Evolutionary conservation across 2,113 vertebrate species (phyloP).

Genomic region (Archocentrus centrarchus): DNA sequence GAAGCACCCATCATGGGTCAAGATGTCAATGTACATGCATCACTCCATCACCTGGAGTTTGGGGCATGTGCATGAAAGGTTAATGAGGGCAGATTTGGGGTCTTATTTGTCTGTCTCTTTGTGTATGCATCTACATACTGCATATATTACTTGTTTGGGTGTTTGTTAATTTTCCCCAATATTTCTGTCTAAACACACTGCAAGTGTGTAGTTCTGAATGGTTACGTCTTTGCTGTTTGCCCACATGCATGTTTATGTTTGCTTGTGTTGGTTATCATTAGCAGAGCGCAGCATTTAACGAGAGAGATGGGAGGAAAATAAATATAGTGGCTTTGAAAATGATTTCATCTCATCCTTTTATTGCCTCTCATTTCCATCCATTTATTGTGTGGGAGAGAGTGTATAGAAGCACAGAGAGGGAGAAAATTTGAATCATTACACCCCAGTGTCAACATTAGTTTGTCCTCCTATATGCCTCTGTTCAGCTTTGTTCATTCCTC

Average conservation of each 20-base stretch:
- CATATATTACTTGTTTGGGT: conserved; percentile 2
- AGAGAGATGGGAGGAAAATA: conserved; percentile 57
- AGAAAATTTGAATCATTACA: conserved; percentile 62
- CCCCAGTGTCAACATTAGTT: conserved; percentile 66
- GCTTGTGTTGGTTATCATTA: conserved; percentile 36
- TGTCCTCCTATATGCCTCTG: conserved; percentile 51
- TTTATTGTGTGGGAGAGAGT: conserved; percentile 60
- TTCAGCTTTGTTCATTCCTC: conserved; percentile 40
- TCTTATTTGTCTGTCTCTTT: not conserved
- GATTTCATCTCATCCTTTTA: conserved; percentile 73
- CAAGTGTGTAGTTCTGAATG: not conserved
- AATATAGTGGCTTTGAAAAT: conserved; percentile 66
- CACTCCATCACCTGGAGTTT: conserved; percentile 31
- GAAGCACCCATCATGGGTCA: conserved; percentile 45
- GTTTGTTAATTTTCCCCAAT: not conserved
- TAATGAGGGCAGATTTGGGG: not conserved
- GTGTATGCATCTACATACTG: not conserved
- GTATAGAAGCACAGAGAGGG: conserved; percentile 34
- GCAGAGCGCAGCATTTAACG: conserved; percentile 54
- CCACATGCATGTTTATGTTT: conserved; percentile 25
- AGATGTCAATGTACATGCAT: conserved; percentile 47
- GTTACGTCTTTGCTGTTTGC: not conserved
- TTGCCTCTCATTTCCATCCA: conserved; percentile 70
- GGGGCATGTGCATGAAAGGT: not conserved
- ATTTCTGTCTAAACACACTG: conserved; percentile 6